phyloP scores from a whole-genome alignment of 2,888 invertebrate species.

The Bombylius discolor region DNA sequence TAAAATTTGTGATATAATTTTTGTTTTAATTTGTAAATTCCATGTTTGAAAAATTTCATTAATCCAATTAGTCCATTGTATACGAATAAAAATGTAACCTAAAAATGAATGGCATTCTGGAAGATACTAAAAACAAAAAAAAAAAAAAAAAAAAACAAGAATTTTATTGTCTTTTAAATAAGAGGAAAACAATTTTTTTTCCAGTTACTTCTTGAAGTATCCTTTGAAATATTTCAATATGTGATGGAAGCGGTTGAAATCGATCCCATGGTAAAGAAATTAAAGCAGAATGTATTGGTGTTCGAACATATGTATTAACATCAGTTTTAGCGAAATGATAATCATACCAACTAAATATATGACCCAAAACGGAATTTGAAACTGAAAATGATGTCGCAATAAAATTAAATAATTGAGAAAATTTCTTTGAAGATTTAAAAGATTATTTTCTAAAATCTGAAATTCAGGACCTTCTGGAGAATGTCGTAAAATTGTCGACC shows the following conservation, averaged over 20 bases:
- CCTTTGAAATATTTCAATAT: constrained; percentile 42
- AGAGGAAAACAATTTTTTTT: background rate
- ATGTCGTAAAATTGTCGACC: no score
- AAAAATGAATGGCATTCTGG: constrained; percentile 59
- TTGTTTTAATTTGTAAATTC: constrained; percentile 32
- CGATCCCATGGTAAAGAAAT: constrained; percentile 56
- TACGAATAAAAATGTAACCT: constrained; percentile 52
- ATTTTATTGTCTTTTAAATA: constrained; percentile 1
- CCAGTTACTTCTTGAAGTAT: constrained; percentile 47
- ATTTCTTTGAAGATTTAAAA: no score
- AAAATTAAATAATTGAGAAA: background rate
- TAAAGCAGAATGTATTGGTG: constrained; percentile 51
- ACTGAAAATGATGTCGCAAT: constrained; percentile 16
- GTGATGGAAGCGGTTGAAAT: constrained; percentile 50
- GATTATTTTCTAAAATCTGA: background rate
- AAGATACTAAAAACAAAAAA: constrained; percentile 39
- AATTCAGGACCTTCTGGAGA: no score
- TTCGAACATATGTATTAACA: constrained; percentile 51
- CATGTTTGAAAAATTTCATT: constrained; percentile 30
- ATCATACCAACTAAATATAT: constrained; percentile 58
- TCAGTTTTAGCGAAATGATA: constrained; percentile 50
- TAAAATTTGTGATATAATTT: constrained; percentile 50
- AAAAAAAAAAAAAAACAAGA: background rate
- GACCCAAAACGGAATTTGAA: constrained; percentile 39
- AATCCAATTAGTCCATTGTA: constrained; percentile 54